A percentile compares a stretch with the other conserved stretches of the same genome.
phyloP scores from a whole-genome alignment of 2,113 vertebrate genomes.

The Grammatotria lemairii region DNA sequence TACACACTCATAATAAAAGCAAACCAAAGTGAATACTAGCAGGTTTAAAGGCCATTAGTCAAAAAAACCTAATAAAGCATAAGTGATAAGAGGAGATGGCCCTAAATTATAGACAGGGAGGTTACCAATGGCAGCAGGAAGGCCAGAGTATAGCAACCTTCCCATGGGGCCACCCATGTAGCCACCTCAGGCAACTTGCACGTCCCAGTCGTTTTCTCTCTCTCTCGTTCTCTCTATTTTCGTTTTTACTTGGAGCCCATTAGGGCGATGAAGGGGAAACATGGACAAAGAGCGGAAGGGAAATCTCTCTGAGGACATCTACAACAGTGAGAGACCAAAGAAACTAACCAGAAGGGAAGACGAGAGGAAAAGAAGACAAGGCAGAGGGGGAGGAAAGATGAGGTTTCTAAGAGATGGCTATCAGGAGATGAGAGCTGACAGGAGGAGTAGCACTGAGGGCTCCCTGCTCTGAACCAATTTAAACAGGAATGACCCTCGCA shows the following conservation, averaged over 20 bases:
- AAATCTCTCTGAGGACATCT: conserved; percentile 28
- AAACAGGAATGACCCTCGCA: conserved; percentile 5
- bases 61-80: neutral
- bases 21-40: neutral
- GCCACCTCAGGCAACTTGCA: conserved; percentile 2
- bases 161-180: conserved; percentile 1
- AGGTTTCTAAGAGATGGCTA: neutral
- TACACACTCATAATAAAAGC: neutral
- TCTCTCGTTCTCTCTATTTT: neutral
- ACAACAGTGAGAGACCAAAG: neutral
- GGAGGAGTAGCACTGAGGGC: conserved; percentile 37
- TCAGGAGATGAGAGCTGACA: conserved; percentile 33
- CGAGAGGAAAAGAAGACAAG: neutral
- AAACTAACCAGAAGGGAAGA: neutral
- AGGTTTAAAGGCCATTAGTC: neutral
- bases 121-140: neutral
- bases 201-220: neutral
- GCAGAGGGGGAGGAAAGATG: neutral
- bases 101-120: neutral
- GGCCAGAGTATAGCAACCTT: conserved; percentile 19
- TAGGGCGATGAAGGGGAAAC: conserved; percentile 25
- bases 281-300: conserved; percentile 12
- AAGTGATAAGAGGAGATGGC: neutral
- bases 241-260: conserved; percentile 18
- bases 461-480: conserved; percentile 9